phyloP scores from a whole-genome alignment of 1,140 invertebrate genomes.

The Pogonomyrmex californicus region DNA sequence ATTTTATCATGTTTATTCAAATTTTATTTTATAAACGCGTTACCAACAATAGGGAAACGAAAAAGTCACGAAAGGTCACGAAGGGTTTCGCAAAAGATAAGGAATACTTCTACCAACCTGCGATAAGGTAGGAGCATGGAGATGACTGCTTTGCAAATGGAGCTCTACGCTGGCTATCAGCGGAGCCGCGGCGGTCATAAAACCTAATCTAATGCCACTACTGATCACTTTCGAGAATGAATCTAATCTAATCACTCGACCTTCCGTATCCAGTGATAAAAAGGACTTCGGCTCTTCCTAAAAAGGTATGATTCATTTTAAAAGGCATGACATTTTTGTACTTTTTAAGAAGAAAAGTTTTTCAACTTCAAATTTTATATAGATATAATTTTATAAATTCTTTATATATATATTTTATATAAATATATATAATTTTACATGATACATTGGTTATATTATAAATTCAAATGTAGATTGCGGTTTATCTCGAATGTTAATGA shows the following conservation, averaged over 20 bases:
- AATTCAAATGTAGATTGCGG: slow-evolving; percentile 20
- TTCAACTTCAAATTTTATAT: not conserved
- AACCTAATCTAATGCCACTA: slow-evolving; percentile 91
- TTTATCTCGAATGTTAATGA: slow-evolving; percentile 15
- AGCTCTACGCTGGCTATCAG: slow-evolving; percentile 89
- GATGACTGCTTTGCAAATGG: slow-evolving; percentile 91
- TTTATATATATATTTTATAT: slow-evolving; percentile 1
- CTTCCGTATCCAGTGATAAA: slow-evolving; percentile 92
- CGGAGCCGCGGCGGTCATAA: slow-evolving; percentile 90
- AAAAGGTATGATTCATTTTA: not conserved
- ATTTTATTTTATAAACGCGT: not conserved
- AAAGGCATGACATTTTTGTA: not conserved
- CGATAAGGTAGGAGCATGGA: slow-evolving; percentile 91
- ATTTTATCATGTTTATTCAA: not conserved
- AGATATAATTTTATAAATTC: not conserved
- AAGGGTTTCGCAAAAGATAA: slow-evolving; percentile 6
- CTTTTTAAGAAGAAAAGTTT: not conserved
- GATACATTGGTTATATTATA: slow-evolving; percentile 19
- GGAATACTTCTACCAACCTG: slow-evolving; percentile 88
- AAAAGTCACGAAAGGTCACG: not conserved
- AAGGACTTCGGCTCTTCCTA: slow-evolving; percentile 90
- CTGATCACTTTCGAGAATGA: slow-evolving; percentile 94
- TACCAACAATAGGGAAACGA: not conserved
- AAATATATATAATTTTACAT: not conserved
- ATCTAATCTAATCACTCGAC: slow-evolving; percentile 92